Evolutionary conservation across 2,797 vertebrate species (phyloP).

Genomic region (Crocidura indochinensis): DNA sequence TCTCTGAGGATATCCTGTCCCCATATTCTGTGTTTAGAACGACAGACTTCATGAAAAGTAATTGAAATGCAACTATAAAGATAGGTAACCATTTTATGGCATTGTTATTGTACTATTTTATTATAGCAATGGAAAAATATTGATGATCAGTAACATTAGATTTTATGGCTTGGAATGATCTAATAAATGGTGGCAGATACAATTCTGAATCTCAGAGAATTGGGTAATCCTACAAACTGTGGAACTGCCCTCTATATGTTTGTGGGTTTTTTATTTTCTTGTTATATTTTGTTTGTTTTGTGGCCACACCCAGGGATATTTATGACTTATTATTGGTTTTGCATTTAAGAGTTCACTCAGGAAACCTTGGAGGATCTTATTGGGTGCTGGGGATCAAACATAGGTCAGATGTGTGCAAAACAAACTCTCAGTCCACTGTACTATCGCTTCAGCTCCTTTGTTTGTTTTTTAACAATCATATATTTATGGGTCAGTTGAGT

Average conservation of each 20-base stretch:
- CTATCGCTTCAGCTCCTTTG: too few relatives aligned
- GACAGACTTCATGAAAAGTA: background rate
- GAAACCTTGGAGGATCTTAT: too few relatives aligned
- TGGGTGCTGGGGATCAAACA: too few relatives aligned
- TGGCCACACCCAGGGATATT: too few relatives aligned
- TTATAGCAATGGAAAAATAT: background rate
- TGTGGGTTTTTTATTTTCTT: background rate
- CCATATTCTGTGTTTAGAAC: constrained; percentile 10
- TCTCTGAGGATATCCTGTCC: constrained; percentile 11
- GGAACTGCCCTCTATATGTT: constrained; percentile 39
- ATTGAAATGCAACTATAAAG: background rate
- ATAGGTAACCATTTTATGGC: background rate
- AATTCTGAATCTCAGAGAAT: constrained; percentile 50
- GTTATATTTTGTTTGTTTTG: too few relatives aligned
- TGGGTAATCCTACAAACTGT: constrained; percentile 35
- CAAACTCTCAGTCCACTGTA: too few relatives aligned
- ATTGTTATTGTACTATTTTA: background rate
- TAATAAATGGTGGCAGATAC: constrained; percentile 59
- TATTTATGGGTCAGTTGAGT: constrained; percentile 21
- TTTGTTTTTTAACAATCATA: background rate
- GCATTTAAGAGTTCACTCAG: too few relatives aligned
- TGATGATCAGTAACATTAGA: constrained; percentile 22
- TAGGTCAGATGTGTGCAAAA: too few relatives aligned
- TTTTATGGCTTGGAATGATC: constrained; percentile 13
- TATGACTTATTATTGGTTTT: too few relatives aligned